These are phyloP conservation scores for Malacoraja senta DNA, from an alignment of 2,797 vertebrate species.

Conservation along the genomic window DNA sequence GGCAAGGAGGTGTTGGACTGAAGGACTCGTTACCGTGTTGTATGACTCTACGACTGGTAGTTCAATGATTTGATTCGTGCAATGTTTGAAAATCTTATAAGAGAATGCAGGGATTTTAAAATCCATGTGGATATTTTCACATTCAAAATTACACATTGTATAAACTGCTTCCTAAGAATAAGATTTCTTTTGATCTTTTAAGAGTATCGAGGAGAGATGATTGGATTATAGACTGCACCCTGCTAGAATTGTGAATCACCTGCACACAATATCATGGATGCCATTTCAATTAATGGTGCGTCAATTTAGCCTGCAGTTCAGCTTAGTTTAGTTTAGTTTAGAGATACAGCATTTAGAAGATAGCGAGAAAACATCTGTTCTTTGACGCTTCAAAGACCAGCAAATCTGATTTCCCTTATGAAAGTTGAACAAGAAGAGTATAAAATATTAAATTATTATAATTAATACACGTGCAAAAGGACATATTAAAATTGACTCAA, in stretches of 20 bases:
- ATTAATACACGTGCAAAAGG: not conserved
- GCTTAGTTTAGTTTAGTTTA: no score
- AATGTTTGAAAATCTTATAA: not conserved
- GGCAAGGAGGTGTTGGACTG: no score
- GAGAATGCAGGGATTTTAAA: not conserved
- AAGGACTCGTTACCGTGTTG: no score
- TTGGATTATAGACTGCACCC: not conserved
- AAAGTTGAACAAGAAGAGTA: not conserved
- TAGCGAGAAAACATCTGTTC: not conserved
- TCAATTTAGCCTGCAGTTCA: no score
- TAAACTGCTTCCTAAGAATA: not conserved
- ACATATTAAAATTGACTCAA: not conserved
- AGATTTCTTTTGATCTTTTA: not conserved
- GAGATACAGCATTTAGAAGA: not conserved
- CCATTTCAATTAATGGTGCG: not conserved
- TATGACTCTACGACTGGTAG: not conserved
- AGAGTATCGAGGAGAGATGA: not conserved
- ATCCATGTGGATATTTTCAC: no score
- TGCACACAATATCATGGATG: not conserved
- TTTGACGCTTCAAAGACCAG: not conserved
- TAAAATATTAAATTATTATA: not conserved
- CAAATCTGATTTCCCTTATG: not conserved
- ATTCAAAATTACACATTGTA: not conserved
- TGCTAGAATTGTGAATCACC: not conserved
- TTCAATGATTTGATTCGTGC: not conserved